Evolutionary conservation across 2,888 invertebrate species (phyloP).

Genomic region (Quadriops clusia): DNA sequence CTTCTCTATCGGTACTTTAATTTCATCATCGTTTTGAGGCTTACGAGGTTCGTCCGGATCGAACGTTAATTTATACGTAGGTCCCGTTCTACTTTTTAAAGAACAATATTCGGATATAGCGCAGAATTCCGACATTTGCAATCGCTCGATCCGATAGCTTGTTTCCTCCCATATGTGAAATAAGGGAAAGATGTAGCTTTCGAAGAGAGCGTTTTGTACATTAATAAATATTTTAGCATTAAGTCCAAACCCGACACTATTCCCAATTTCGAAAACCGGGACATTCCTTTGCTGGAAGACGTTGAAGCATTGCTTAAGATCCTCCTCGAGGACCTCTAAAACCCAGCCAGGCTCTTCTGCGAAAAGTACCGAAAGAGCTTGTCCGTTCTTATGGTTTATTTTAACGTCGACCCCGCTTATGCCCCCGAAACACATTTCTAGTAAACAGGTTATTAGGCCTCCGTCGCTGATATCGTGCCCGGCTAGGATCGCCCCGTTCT

Average conservation of each 20-base stretch:
- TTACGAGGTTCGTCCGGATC: slow-evolving; percentile 48
- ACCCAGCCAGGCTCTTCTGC: slow-evolving; percentile 81
- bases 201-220: slow-evolving; percentile 50
- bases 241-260: slow-evolving; percentile 53
- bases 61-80: slow-evolving; percentile 60
- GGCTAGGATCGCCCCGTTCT: slow-evolving; percentile 56
- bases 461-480: slow-evolving; percentile 98
- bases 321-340: slow-evolving; percentile 52
- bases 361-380: slow-evolving; percentile 59
- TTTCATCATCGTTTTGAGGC: slow-evolving; percentile 18
- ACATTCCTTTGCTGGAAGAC: slow-evolving; percentile 49
- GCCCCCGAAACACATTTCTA: slow-evolving; percentile 97
- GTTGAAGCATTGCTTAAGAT: slow-evolving; percentile 46
- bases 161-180: slow-evolving; percentile 92
- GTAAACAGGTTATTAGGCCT: slow-evolving; percentile 74
- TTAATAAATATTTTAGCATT: slow-evolving; percentile 47
- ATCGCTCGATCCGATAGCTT: slow-evolving; percentile 76
- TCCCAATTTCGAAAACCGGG: slow-evolving; percentile 58
- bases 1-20: no score
- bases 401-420: slow-evolving; percentile 65
- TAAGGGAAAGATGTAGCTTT: slow-evolving; percentile 51
- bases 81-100: slow-evolving; percentile 54
- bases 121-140: slow-evolving; percentile 71
- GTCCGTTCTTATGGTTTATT: slow-evolving; percentile 43
- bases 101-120: slow-evolving; percentile 67